Base-by-base conservation (phyloP, 2,888 invertebrate species). In the Arrhopalites spinosus region DNA sequence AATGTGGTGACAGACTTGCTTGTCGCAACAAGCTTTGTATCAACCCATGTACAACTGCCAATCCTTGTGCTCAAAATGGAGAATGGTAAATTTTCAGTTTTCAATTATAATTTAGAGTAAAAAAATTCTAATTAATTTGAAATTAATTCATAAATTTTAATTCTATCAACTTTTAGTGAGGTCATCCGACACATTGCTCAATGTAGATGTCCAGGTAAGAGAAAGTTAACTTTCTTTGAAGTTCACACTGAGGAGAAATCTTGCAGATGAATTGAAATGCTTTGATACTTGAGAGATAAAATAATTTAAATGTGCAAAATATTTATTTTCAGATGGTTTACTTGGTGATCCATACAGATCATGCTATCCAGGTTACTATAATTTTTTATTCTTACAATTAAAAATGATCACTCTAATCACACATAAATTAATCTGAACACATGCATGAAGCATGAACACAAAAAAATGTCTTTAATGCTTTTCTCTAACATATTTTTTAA, bases 321-420 rank as follows among this genome's bases (percentile, higher is more conserved):
- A n/a, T 53, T 53, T 53, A 20, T n/a, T 53, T 53, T 23, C 53
- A 64, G 86, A 89, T 13, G 92, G 91, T 20, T 75, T 83, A n/a
- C 76, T 83, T 79, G 95, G 95, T 76, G 90, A 95, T 88, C 93
- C 95, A n/a, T 91, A 91, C 83, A 86, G 90, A 73, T 92, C 91
- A 82, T 95, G 95, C 85, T 79, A 81, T 69, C 80, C 80, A 78
- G 79, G 83, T 83, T 80, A 83, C 82, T 61, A 64, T 27, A 47
- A 66, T 15, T 47, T 53, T 2, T 59, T 43, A 29, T 61, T 63
- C 63, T 29, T 20, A 27, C 23, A 61, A 20, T 3, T 61, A 17
- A 36, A 36, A 36, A 36, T 11, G 11, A 7, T 36, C 36, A 36
- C 5, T 7, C 5, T 36, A 7, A 36, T 7, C 36, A 36, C 3